Percentiles rank a stretch among this genome's conserved stretches.
phyloP scores from a whole-genome alignment of 1,140 invertebrate species.

The Drosophila miranda region DNA sequence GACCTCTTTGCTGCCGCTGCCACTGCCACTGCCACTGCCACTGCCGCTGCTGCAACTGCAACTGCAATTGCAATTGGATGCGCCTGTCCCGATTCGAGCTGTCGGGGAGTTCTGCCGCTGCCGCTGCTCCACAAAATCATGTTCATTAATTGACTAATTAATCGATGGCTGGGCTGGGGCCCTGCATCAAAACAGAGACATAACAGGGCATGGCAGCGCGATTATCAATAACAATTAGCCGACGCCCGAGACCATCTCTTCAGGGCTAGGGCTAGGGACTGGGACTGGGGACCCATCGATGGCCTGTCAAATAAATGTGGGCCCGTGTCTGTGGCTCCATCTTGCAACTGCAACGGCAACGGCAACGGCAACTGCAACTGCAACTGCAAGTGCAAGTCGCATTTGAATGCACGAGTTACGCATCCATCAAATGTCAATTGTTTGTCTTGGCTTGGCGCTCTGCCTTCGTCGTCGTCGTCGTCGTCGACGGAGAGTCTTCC shows the following conservation, averaged over 20 bases:
- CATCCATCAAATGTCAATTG: conserved; percentile 81
- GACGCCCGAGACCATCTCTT: conserved; percentile 51
- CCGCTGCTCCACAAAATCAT: conserved; percentile 39
- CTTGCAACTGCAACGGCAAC: too few species aligned
- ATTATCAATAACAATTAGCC: conserved; percentile 80
- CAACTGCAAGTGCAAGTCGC: conserved; percentile 3
- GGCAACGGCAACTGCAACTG: too few species aligned
- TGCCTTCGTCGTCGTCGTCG: conserved; percentile 42
- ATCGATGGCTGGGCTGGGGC: conserved; percentile 30
- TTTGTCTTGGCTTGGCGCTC: conserved; percentile 77
- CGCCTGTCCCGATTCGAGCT: conserved; percentile 4
- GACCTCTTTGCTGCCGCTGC: conserved; percentile 17
- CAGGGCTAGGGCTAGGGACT: background rate
- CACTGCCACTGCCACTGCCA: conserved; percentile 1
- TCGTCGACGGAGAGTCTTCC: conserved; percentile 21
- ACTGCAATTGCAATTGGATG: conserved; percentile 28
- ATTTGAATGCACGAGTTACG: conserved; percentile 80
- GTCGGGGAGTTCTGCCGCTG: background rate
- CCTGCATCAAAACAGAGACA: conserved; percentile 51
- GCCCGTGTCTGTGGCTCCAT: background rate
- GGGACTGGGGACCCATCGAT: conserved; percentile 12
- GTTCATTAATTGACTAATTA: conserved; percentile 75
- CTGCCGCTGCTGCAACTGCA: conserved; percentile 3
- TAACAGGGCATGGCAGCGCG: conserved; percentile 26
- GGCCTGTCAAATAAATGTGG: conserved; percentile 57